phyloP scores from a whole-genome alignment of 2,888 invertebrate species.

The Zootermopsis nevadensis region DNA sequence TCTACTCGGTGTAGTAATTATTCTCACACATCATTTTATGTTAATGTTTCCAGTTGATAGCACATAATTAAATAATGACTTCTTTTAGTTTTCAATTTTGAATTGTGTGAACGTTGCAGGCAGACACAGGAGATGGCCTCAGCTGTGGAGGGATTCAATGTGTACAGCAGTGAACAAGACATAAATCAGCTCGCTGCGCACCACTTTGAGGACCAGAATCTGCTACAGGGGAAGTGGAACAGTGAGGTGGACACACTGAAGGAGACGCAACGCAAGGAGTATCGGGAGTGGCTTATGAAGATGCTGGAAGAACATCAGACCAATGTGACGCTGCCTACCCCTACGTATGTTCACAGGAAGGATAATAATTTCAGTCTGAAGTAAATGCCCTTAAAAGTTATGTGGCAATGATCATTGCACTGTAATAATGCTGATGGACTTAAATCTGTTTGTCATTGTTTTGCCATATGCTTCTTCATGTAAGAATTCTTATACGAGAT shows the following conservation, averaged over 20 bases:
- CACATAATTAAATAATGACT: not conserved
- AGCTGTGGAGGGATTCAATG: slow-evolving; percentile 82
- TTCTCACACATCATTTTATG: no score
- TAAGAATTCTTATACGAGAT: no score
- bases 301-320: slow-evolving; percentile 79
- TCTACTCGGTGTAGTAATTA: no score
- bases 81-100: not conserved
- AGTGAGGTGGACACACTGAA: slow-evolving; percentile 83
- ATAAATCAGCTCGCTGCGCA: slow-evolving; percentile 86
- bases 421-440: no score
- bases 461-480: no score
- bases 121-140: slow-evolving; percentile 91
- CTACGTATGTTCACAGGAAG: slow-evolving; percentile 61
- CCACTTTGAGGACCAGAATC: slow-evolving; percentile 85
- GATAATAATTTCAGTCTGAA: no score
- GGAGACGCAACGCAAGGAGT: slow-evolving; percentile 87
- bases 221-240: slow-evolving; percentile 84
- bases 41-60: not conserved
- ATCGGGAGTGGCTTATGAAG: slow-evolving; percentile 89
- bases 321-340: slow-evolving; percentile 67
- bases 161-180: slow-evolving; percentile 81
- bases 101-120: slow-evolving; percentile 62
- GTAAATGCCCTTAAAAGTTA: no score
- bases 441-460: no score
- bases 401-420: no score